Evolutionary conservation across 2,888 invertebrate species (phyloP).

Genomic region (Hemistola chrysoprasaria): DNA sequence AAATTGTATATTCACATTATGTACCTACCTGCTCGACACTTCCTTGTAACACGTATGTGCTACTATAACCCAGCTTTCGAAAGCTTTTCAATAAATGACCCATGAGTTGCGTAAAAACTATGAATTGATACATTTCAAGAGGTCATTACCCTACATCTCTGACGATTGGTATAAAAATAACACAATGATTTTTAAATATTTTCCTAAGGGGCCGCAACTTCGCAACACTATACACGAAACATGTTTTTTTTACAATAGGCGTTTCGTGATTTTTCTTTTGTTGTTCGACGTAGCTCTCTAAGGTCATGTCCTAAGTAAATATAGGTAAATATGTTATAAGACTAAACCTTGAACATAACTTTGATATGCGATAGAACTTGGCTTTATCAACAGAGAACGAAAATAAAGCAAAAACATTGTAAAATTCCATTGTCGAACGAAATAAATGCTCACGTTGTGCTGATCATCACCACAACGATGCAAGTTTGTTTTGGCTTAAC

Average conservation of each 20-base stretch:
- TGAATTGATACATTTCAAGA: constrained; percentile 6
- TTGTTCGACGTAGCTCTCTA: constrained; percentile 42
- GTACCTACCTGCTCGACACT: no score
- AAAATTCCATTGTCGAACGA: constrained; percentile 24
- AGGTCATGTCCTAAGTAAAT: constrained; percentile 56
- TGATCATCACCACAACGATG: constrained; percentile 40
- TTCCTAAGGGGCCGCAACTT: constrained; percentile 7
- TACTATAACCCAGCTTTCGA: constrained; percentile 12
- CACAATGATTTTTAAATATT: constrained; percentile 5
- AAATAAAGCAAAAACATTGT: constrained; percentile 15
- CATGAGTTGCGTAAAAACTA: constrained; percentile 1
- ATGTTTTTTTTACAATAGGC: constrained; percentile 41
- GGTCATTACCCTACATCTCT: constrained; percentile 44
- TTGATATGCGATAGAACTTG: not conserved
- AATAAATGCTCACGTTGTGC: constrained; percentile 69
- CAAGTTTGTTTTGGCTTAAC: constrained; percentile 16
- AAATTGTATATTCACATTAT: no score
- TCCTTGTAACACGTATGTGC: not conserved
- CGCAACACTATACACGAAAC: constrained; percentile 27
- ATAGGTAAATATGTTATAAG: constrained; percentile 20
- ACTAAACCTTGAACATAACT: constrained; percentile 7
- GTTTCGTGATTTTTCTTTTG: constrained; percentile 49
- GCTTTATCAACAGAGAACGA: not conserved
- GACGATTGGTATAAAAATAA: constrained; percentile 13
- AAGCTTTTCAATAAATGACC: not conserved